A percentile compares a stretch with the other conserved stretches of the same genome.
These are phyloP conservation scores for Drosophila nigritarsus DNA, from an alignment of 2,888 invertebrate species.

Conservation along the genomic window DNA sequence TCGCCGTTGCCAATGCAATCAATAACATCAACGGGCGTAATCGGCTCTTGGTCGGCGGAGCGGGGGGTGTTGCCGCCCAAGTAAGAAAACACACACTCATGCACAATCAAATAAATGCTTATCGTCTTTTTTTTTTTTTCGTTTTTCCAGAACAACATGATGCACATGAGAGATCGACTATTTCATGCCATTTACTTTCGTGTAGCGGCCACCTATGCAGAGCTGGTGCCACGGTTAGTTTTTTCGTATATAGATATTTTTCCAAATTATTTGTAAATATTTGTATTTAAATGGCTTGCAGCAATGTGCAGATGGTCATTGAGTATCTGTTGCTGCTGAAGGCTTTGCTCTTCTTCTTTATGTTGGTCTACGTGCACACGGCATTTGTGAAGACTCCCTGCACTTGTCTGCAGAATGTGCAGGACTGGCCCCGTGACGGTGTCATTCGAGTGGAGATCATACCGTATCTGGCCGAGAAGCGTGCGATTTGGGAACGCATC, in stretches of 20 bases:
- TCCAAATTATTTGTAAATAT: not conserved
- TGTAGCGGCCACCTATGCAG: constrained; percentile 95
- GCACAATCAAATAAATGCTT: constrained; percentile 21
- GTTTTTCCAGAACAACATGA: constrained; percentile 89
- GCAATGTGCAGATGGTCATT: constrained; percentile 80
- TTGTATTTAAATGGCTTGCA: constrained; percentile 39
- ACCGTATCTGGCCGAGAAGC: constrained; percentile 79
- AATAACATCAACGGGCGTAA: constrained; percentile 79
- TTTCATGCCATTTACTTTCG: constrained; percentile 98
- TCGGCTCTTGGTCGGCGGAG: constrained; percentile 68
- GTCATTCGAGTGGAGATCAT: constrained; percentile 88
- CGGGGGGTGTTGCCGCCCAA: constrained; percentile 55
- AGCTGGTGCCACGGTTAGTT: constrained; percentile 93
- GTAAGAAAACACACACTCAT: constrained; percentile 36
- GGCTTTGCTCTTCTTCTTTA: constrained; percentile 94
- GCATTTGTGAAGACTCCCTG: constrained; percentile 96
- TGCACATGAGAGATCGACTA: constrained; percentile 94
- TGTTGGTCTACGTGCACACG: constrained; percentile 97
- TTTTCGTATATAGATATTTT: not conserved
- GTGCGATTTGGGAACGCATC: constrained; percentile 69
- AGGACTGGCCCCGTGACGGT: constrained; percentile 97
- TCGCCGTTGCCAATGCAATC: constrained; percentile 74
- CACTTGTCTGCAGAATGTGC: constrained; percentile 95
- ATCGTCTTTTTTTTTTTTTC: constrained; percentile 14
- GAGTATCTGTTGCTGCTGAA: constrained; percentile 85